phyloP scores from a whole-genome alignment of 2,888 invertebrate genomes.

The Clunio marinus region DNA sequence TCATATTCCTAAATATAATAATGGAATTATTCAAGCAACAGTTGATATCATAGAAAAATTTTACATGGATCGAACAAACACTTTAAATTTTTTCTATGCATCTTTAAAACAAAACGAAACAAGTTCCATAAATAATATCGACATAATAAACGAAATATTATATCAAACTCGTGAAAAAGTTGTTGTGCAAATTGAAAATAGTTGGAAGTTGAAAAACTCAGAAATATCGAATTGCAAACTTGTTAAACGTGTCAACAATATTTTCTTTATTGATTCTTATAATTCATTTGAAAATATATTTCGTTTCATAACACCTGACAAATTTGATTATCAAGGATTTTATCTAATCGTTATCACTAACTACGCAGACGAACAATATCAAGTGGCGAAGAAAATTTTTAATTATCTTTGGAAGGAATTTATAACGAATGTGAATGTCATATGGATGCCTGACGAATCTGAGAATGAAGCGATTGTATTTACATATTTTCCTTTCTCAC shows the following conservation, averaged over 20 bases:
- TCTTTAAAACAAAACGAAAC: not conserved
- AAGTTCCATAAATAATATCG: not conserved
- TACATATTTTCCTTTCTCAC: conserved; percentile 40
- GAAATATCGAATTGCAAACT: too few relatives aligned
- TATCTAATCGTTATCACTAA: not conserved
- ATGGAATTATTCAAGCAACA: not conserved
- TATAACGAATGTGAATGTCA: conserved; percentile 8
- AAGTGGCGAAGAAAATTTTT: not conserved
- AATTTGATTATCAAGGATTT: conserved; percentile 26
- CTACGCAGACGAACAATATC: not conserved
- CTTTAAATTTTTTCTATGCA: conserved; percentile 20
- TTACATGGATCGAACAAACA: not conserved
- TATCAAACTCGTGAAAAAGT: conserved; percentile 1
- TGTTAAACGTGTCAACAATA: not conserved
- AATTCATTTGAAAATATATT: not conserved
- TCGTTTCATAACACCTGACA: not conserved
- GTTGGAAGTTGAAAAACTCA: not conserved
- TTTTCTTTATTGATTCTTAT: conserved; percentile 18
- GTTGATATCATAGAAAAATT: conserved; percentile 20
- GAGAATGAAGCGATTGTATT: conserved; percentile 32
- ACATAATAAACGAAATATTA: conserved; percentile 16
- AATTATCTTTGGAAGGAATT: not conserved
- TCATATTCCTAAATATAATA: conserved; percentile 17
- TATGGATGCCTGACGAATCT: not conserved
- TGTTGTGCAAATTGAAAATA: conserved; percentile 2